These are phyloP conservation scores for Lethrus apterus DNA, from an alignment of 1,140 invertebrate species.

Conservation along the genomic window DNA sequence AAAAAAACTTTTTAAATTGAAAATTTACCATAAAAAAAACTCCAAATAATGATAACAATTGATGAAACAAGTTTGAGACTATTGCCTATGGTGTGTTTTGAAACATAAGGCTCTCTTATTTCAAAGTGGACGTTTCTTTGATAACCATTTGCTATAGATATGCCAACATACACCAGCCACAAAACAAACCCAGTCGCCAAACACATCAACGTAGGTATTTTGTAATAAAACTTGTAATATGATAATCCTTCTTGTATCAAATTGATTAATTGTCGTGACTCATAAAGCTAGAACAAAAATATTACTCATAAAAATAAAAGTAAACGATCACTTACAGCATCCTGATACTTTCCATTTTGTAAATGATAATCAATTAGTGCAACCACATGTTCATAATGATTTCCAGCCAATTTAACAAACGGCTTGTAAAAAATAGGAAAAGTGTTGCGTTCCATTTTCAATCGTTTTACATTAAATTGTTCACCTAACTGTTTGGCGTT, in stretches of 20 bases:
- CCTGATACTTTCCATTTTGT: neutral
- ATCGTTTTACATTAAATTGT: slow-evolving; percentile 2
- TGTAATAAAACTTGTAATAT: slow-evolving; percentile 30
- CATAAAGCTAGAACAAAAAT: slow-evolving; percentile 15
- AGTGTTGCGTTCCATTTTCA: neutral
- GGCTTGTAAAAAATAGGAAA: neutral
- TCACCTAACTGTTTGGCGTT: slow-evolving; percentile 5
- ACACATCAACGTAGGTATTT: neutral
- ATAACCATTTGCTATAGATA: no score
- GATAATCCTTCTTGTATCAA: slow-evolving; percentile 27
- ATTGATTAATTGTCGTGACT: slow-evolving; percentile 21
- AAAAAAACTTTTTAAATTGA: neutral
- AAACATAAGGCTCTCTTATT: no score
- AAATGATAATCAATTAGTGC: neutral
- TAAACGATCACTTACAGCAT: neutral
- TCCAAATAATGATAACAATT: no score
- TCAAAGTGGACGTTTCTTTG: no score
- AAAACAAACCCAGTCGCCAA: neutral
- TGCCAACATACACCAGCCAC: neutral
- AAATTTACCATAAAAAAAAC: neutral
- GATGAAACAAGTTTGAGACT: no score
- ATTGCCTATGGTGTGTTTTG: no score
- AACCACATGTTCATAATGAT: neutral
- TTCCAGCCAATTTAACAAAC: neutral
- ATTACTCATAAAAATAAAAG: slow-evolving; percentile 10